Percentiles rank a stretch among this genome's conserved stretches.
phyloP scores from a whole-genome alignment of 2,113 vertebrate species.

The Cranoglanis bouderius region DNA sequence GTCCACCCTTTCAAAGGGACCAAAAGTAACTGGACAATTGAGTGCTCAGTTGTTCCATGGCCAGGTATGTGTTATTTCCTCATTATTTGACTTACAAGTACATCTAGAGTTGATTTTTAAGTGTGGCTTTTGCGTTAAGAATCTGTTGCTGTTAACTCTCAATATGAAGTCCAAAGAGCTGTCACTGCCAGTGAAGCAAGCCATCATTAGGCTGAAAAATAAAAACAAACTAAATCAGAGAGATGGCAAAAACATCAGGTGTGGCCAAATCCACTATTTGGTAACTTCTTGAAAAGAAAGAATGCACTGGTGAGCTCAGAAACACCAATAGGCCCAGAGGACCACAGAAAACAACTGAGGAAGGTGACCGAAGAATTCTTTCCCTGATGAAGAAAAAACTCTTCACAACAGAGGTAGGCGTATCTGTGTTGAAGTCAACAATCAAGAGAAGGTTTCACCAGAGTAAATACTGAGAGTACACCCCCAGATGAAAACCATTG shows the following conservation, averaged over 20 bases:
- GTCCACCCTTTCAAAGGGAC: background rate
- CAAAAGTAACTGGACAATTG: background rate
- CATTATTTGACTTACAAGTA: background rate
- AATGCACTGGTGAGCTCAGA: background rate
- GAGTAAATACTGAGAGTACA: background rate
- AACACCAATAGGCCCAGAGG: background rate
- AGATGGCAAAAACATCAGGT: background rate
- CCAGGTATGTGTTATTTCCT: background rate
- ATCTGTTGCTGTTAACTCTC: background rate
- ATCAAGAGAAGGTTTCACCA: background rate
- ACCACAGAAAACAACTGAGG: background rate
- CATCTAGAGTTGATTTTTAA: background rate
- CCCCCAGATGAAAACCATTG: background rate
- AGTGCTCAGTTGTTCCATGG: background rate
- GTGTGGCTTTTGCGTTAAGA: background rate
- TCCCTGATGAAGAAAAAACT: background rate
- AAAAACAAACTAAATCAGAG: background rate
- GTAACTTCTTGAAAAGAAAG: background rate
- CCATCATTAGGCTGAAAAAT: background rate
- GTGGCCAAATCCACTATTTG: background rate
- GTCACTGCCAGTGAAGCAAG: background rate
- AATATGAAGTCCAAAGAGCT: background rate
- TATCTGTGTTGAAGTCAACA: background rate
- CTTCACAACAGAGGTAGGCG: background rate
- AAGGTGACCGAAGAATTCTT: background rate